These are phyloP conservation scores for Pissodes strobi DNA, from an alignment of 1,140 invertebrate species.

Conservation along the genomic window DNA sequence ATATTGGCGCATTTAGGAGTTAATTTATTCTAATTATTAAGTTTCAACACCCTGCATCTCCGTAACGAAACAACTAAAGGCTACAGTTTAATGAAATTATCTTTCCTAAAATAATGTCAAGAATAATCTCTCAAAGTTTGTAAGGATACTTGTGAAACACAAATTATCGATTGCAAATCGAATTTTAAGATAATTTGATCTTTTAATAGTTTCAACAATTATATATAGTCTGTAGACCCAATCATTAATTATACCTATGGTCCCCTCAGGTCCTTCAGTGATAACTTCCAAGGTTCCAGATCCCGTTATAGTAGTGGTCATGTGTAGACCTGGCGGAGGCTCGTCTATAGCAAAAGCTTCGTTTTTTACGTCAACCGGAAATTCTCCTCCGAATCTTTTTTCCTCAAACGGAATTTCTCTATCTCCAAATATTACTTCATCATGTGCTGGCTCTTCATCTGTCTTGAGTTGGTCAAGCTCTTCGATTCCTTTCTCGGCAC, in stretches of 20 bases:
- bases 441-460: background rate
- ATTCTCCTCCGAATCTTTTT: slow-evolving; percentile 16
- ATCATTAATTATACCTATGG: slow-evolving; percentile 8
- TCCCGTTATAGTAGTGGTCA: slow-evolving; percentile 44
- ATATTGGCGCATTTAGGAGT: too few species aligned
- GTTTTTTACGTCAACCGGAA: slow-evolving; percentile 37
- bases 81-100: too few species aligned
- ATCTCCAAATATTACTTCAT: too few species aligned
- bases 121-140: too few species aligned
- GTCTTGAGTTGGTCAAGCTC: background rate
- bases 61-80: too few species aligned
- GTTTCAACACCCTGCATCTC: too few species aligned
- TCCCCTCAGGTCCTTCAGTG: slow-evolving; percentile 47
- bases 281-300: slow-evolving; percentile 48
- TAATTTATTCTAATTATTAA: too few species aligned
- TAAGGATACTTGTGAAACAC: too few species aligned
- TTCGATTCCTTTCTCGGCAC: background rate
- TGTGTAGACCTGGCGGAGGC: slow-evolving; percentile 34
- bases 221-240: background rate
- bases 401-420: slow-evolving; percentile 15
- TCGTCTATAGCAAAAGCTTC: slow-evolving; percentile 26
- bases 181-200: too few species aligned
- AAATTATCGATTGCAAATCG: too few species aligned
- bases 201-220: background rate
- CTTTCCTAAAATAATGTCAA: too few species aligned